Conservation (phyloP, 2,888 invertebrate genomes). For the Apotomis betuletana region DNA sequence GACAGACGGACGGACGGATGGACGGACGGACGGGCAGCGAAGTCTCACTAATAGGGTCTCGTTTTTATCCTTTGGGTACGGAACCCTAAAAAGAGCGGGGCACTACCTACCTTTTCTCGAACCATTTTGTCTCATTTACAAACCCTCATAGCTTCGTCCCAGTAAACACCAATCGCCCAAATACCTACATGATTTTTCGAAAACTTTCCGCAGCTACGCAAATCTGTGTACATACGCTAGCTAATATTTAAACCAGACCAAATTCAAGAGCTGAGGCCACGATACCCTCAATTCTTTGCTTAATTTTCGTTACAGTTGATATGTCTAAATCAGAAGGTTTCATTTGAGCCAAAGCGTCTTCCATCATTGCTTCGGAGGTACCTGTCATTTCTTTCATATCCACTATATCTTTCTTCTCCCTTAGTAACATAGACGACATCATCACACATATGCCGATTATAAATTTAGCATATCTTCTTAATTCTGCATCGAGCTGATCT, state of each 20-base stretch:
- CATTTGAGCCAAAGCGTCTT: slow-evolving; percentile 10
- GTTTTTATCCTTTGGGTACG: too few relatives aligned
- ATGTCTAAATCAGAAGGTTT: slow-evolving; percentile 25
- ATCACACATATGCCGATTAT: slow-evolving; percentile 46
- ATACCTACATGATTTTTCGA: too few relatives aligned
- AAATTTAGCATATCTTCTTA: slow-evolving; percentile 51
- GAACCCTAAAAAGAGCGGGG: too few relatives aligned
- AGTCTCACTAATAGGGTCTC: too few relatives aligned
- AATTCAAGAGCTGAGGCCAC: slow-evolving; percentile 50
- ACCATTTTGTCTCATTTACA: too few relatives aligned
- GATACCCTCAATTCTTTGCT: slow-evolving; percentile 48
- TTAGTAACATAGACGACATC: slow-evolving; percentile 43
- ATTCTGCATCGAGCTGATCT: slow-evolving; percentile 51
- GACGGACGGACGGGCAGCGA: too few relatives aligned
- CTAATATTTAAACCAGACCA: slow-evolving; percentile 41
- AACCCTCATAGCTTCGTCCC: too few relatives aligned
- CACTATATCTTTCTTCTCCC: slow-evolving; percentile 49
- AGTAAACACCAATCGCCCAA: too few relatives aligned
- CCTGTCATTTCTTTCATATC: slow-evolving; percentile 42
- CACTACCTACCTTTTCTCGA: too few relatives aligned
- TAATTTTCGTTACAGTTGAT: slow-evolving; percentile 44
- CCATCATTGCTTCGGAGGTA: slow-evolving; percentile 3
- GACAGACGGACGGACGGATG: too few relatives aligned
- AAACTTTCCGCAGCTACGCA: too few relatives aligned
- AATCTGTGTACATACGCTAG: too few relatives aligned